Conservation (phyloP, 2,888 invertebrate species). For the Mythimna lalbum region DNA sequence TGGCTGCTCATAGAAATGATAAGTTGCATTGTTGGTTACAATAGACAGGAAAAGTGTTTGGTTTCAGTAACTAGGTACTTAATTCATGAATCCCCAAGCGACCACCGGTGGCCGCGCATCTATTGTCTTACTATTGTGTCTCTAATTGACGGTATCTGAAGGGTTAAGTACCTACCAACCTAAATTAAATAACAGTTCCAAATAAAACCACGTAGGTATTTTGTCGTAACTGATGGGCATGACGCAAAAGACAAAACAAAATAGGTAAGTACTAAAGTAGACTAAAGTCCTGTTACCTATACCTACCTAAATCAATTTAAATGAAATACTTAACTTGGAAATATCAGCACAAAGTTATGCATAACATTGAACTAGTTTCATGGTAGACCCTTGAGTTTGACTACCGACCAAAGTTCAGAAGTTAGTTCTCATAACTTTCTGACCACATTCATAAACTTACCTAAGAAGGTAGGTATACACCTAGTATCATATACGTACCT, state of each 20-base stretch:
- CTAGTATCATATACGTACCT: not conserved
- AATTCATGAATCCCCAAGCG: no score
- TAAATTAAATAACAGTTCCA: not conserved
- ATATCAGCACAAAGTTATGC: constrained; percentile 21
- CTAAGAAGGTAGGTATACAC: not conserved
- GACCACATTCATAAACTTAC: constrained; percentile 8
- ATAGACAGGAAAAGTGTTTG: no score
- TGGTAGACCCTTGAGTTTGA: constrained; percentile 14
- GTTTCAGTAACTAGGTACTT: not conserved
- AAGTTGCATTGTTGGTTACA: no score
- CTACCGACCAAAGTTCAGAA: constrained; percentile 8
- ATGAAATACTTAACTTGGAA: constrained; percentile 17
- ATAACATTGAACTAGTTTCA: constrained; percentile 24
- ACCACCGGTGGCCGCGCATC: no score
- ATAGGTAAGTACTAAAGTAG: no score
- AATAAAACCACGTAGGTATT: constrained; percentile 2
- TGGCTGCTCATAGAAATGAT: no score
- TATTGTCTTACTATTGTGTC: no score
- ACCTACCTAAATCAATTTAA: not conserved
- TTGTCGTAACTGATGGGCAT: not conserved
- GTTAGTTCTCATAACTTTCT: constrained; percentile 4
- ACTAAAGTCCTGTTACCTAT: not conserved
- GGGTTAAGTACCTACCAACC: not conserved
- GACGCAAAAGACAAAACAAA: no score
- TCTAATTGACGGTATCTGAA: no score